Percentiles rank a stretch among this genome's conserved stretches.
phyloP scores from a whole-genome alignment of 1,140 invertebrate genomes.

The Papilio xuthus region DNA sequence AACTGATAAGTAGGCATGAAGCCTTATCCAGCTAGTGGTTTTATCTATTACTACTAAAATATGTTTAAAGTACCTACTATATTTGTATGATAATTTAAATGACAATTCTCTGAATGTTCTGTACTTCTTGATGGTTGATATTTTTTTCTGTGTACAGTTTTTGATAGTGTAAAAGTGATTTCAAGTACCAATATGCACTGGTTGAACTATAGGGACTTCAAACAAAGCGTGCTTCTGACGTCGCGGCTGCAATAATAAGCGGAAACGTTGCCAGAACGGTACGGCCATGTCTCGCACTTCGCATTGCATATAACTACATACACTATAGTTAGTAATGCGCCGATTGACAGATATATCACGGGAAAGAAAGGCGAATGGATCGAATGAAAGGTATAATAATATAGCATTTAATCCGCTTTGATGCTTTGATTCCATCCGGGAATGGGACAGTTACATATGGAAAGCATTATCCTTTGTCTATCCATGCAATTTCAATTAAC shows the following conservation, averaged over 20 bases:
- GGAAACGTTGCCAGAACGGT: slow-evolving; percentile 51
- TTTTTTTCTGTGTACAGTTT: background rate
- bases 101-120: background rate
- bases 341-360: slow-evolving; percentile 47
- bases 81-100: background rate
- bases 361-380: slow-evolving; percentile 41
- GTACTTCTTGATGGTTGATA: background rate
- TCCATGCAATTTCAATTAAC: background rate
- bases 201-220: slow-evolving; percentile 45
- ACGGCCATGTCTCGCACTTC: slow-evolving; percentile 37
- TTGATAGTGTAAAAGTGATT: background rate
- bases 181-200: slow-evolving; percentile 38
- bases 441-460: background rate
- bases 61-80: background rate
- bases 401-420: slow-evolving; percentile 17
- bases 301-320: slow-evolving; percentile 19
- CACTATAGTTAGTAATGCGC: slow-evolving; percentile 28
- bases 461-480: slow-evolving; percentile 16
- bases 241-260: slow-evolving; percentile 60
- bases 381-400: slow-evolving; percentile 12
- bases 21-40: background rate
- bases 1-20: background rate
- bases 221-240: slow-evolving; percentile 57
- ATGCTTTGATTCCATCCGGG: background rate
- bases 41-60: background rate